phyloP scores from a whole-genome alignment of 1,140 invertebrate species.

The Caenorhabditis brenneri region DNA sequence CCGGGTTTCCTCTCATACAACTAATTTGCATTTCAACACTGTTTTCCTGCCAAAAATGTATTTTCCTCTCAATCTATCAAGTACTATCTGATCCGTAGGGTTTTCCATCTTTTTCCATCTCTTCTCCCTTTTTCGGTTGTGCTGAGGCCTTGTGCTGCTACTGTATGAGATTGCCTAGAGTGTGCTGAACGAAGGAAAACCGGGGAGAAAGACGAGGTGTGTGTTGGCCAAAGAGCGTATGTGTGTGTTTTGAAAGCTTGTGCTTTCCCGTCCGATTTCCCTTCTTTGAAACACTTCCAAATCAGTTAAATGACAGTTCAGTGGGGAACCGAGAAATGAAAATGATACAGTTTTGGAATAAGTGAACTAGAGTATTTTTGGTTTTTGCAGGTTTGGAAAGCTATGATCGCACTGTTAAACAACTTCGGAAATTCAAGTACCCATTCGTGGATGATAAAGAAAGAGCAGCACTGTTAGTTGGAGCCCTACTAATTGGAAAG shows the following conservation, averaged over 20 bases:
- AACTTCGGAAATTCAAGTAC: background rate
- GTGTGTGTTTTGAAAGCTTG: background rate
- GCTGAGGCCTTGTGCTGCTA: background rate
- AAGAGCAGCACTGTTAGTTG: background rate
- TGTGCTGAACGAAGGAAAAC: slow-evolving; percentile 14
- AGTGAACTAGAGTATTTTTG: background rate
- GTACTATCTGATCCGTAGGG: background rate
- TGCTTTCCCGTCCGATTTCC: background rate
- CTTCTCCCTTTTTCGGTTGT: background rate
- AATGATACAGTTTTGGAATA: background rate
- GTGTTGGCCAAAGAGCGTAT: background rate
- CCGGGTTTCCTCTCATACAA: background rate
- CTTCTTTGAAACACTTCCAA: background rate
- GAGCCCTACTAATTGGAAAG: background rate
- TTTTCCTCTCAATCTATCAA: background rate
- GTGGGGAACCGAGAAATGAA: background rate
- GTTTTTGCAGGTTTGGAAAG: background rate
- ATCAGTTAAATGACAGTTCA: background rate
- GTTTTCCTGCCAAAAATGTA: background rate
- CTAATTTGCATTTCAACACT: slow-evolving; percentile 22
- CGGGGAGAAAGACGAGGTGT: background rate
- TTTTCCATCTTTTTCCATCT: background rate
- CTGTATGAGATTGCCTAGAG: background rate
- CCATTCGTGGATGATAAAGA: background rate
- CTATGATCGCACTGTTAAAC: background rate